These are phyloP conservation scores for Nyctereutes procyonoides DNA, from an alignment of 2,113 vertebrate genomes.

Conservation along the genomic window DNA sequence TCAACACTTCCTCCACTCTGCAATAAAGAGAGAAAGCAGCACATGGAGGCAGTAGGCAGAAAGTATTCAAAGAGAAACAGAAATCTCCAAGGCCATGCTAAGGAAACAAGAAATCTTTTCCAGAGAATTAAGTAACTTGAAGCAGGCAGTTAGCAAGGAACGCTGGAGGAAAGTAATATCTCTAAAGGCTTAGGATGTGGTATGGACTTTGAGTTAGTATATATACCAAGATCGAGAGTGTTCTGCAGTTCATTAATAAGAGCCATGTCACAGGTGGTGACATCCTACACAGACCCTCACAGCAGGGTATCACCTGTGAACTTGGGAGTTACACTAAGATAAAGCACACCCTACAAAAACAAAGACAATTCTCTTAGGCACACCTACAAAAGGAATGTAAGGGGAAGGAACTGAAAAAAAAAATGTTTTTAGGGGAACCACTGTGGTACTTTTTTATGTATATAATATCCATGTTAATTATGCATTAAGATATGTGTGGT, in stretches of 20 bases:
- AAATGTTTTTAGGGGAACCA: background rate
- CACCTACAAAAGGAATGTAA: background rate
- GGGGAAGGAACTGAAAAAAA: background rate
- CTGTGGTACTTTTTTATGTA: background rate
- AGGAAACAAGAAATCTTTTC: slow-evolving; percentile 51
- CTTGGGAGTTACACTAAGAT: background rate
- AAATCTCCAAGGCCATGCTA: slow-evolving; percentile 1
- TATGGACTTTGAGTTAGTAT: slow-evolving; percentile 24
- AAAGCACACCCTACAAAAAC: background rate
- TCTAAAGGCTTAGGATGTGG: background rate
- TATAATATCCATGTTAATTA: background rate
- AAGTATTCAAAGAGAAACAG: slow-evolving; percentile 57
- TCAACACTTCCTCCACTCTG: slow-evolving; percentile 36
- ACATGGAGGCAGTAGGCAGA: background rate
- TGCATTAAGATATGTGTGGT: slow-evolving; percentile 9
- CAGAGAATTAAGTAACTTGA: slow-evolving; percentile 54
- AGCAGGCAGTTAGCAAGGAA: slow-evolving; percentile 20
- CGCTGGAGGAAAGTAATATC: background rate
- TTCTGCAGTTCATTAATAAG: slow-evolving; percentile 51
- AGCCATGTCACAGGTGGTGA: background rate
- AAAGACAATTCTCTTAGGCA: background rate
- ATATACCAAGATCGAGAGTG: background rate
- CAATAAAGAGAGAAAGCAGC: background rate
- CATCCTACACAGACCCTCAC: background rate
- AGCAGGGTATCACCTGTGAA: background rate